A percentile compares a stretch with the other conserved stretches of the same genome.
phyloP scores from a whole-genome alignment of 2,888 invertebrate species.

The Liodrosophila aerea region DNA sequence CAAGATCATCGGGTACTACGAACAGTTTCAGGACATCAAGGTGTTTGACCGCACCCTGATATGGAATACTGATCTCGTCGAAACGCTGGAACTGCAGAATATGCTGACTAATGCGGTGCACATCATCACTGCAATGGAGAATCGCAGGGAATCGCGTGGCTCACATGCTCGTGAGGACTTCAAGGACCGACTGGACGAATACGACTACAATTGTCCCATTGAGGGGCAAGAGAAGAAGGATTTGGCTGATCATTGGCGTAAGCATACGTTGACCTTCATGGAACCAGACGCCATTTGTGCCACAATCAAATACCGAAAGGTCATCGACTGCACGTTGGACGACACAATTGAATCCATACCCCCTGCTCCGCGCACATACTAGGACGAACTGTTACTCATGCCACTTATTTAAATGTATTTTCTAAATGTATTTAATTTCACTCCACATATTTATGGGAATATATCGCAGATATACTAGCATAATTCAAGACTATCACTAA shows the following conservation, averaged over 20 bases:
- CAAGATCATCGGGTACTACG: constrained; percentile 89
- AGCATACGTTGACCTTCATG: constrained; percentile 93
- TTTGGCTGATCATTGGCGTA: constrained; percentile 96
- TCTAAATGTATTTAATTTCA: too few species aligned
- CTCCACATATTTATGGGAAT: too few species aligned
- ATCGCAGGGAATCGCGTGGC: constrained; percentile 97
- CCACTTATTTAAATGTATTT: too few species aligned
- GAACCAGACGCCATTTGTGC: constrained; percentile 90
- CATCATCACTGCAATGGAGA: constrained; percentile 95
- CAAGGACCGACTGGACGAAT: constrained; percentile 93
- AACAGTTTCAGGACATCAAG: constrained; percentile 89
- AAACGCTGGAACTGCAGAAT: constrained; percentile 98
- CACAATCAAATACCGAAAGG: constrained; percentile 92
- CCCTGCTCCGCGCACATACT: constrained; percentile 95
- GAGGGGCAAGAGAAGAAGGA: constrained; percentile 90
- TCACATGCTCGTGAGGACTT: constrained; percentile 99
- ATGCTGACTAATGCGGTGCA: constrained; percentile 94
- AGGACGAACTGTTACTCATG: constrained; percentile 78
- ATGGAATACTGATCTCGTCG: constrained; percentile 98
- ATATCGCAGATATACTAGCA: too few species aligned
- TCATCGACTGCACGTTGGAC: constrained; percentile 96
- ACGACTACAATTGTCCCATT: constrained; percentile 92
- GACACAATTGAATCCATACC: constrained; percentile 92
- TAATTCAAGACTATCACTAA: too few species aligned
- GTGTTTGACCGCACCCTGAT: constrained; percentile 90